phyloP scores from a whole-genome alignment of 1,140 invertebrate species.

The Homarus americanus region DNA sequence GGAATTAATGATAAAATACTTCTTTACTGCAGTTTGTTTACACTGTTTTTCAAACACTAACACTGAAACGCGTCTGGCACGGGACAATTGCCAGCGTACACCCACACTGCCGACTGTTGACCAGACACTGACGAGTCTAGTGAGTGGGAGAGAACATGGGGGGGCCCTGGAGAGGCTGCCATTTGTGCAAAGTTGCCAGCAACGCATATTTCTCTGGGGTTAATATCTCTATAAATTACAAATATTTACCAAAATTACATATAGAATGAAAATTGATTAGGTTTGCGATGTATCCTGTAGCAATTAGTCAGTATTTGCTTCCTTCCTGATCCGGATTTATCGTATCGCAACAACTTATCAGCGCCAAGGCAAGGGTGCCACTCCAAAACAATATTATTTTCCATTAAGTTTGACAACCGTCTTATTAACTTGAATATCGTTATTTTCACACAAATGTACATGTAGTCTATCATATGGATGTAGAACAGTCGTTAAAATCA shows the following conservation, averaged over 20 bases:
- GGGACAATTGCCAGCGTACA: background rate
- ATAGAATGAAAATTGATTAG: too few relatives aligned
- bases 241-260: background rate
- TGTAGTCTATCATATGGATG: background rate
- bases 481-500: background rate
- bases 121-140: background rate
- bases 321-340: background rate
- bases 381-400: background rate
- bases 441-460: background rate
- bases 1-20: background rate
- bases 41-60: conserved; percentile 5
- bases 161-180: background rate
- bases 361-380: background rate
- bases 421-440: background rate
- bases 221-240: background rate
- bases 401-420: background rate
- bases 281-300: background rate
- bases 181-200: background rate
- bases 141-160: background rate
- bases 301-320: background rate
- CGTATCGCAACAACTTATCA: background rate
- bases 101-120: background rate
- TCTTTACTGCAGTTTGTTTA: background rate
- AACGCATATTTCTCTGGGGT: background rate
- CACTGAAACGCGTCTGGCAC: conserved; percentile 24